A percentile compares a stretch with the other conserved stretches of the same genome.
Conservation (phyloP, 2,888 invertebrate genomes). For the Drosophila anceps region DNA sequence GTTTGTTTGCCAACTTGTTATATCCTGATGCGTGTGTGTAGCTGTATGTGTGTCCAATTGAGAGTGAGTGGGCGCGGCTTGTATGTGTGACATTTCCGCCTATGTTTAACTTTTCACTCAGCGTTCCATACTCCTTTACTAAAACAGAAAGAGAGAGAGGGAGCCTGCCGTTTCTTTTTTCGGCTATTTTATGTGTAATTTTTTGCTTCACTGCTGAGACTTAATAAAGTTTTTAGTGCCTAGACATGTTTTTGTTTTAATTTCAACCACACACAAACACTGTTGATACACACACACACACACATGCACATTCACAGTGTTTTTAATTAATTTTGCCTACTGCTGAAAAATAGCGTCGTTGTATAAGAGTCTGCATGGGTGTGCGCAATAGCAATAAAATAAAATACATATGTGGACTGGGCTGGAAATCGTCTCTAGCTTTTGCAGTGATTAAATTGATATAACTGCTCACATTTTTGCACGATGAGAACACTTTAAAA, state of each 20-base stretch:
- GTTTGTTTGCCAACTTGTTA: constrained; percentile 69
- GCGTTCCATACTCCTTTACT: constrained; percentile 37
- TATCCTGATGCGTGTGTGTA: constrained; percentile 36
- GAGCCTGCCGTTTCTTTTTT: constrained; percentile 22
- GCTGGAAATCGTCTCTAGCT: constrained; percentile 46
- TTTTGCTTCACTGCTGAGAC: constrained; percentile 64
- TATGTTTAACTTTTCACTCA: constrained; percentile 77
- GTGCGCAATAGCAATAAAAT: constrained; percentile 63
- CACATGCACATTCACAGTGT: constrained; percentile 24
- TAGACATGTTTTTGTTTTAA: constrained; percentile 77
- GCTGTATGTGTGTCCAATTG: constrained; percentile 3
- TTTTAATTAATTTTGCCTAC: constrained; percentile 76
- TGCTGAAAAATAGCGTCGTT: constrained; percentile 59
- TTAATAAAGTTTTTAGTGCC: constrained; percentile 81
- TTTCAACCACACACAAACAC: constrained; percentile 35
- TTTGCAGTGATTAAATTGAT: constrained; percentile 74
- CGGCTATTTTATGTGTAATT: constrained; percentile 71
- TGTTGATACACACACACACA: constrained; percentile 5
- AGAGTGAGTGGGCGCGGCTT: constrained; percentile 56
- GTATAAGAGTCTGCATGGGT: constrained; percentile 24
- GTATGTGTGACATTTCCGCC: constrained; percentile 78
- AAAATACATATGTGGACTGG: constrained; percentile 56
- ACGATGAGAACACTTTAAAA: constrained; percentile 37
- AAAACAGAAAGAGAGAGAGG: constrained; percentile 14
- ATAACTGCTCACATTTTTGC: constrained; percentile 43